phyloP scores from a whole-genome alignment of 2,797 vertebrate species.

The Pangasius sanitwongsei region DNA sequence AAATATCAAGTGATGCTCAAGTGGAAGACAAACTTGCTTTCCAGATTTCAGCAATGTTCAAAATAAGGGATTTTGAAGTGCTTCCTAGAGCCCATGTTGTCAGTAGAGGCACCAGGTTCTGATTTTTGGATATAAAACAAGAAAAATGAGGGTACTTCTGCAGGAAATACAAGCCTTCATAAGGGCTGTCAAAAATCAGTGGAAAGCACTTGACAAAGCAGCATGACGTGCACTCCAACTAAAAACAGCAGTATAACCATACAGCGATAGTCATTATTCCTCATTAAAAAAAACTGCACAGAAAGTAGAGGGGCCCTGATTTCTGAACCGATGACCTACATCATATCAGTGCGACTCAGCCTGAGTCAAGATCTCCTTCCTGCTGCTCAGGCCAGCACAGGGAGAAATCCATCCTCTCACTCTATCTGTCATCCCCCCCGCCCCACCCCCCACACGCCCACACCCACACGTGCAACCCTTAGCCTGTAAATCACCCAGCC shows the following conservation, averaged over 20 bases:
- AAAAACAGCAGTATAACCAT: constrained; percentile 10
- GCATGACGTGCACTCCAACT: background rate
- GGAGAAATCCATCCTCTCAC: background rate
- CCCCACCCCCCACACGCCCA: background rate
- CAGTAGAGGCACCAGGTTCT: background rate
- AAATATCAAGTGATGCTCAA: background rate
- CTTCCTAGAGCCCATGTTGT: background rate
- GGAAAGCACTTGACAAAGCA: constrained; percentile 3
- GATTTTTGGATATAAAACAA: background rate
- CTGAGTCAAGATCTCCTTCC: constrained; percentile 32
- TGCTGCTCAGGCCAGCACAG: constrained; percentile 28
- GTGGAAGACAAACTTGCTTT: background rate
- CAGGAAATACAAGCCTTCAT: background rate
- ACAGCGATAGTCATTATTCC: background rate
- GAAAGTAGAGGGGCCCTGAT: background rate
- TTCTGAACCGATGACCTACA: background rate
- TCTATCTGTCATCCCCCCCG: constrained; percentile 12
- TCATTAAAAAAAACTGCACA: background rate
- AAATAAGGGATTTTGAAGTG: background rate
- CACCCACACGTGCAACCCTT: constrained; percentile 36
- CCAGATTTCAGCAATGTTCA: background rate
- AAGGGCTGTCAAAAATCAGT: constrained; percentile 25
- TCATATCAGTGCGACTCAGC: background rate
- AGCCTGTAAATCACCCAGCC: constrained; percentile 67
- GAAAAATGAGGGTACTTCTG: background rate